Evolutionary conservation across 2,797 vertebrate species (phyloP).

Genomic region (Fistularia commersonii): DNA sequence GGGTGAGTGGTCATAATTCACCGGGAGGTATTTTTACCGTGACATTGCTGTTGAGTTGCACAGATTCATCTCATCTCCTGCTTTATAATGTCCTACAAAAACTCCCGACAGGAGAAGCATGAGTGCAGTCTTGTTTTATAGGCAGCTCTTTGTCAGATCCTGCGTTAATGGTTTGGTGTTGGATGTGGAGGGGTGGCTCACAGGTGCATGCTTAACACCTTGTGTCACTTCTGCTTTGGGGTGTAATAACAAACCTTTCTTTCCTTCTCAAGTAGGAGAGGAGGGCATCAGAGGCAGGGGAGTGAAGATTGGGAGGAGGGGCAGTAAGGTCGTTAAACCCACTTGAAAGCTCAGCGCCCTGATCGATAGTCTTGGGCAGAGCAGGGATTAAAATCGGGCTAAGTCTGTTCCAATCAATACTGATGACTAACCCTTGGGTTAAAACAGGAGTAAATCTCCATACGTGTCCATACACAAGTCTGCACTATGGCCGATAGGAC

Average conservation of each 20-base stretch:
- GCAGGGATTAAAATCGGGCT: slow-evolving; percentile 75
- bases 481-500: slow-evolving; percentile 49
- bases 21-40: slow-evolving; percentile 59
- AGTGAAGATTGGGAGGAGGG: slow-evolving; percentile 30
- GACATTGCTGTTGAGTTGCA: slow-evolving; percentile 58
- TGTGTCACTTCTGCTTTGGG: slow-evolving; percentile 45
- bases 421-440: slow-evolving; percentile 75
- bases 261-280: slow-evolving; percentile 27
- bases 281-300: slow-evolving; percentile 21
- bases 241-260: slow-evolving; percentile 48
- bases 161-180: slow-evolving; percentile 32
- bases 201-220: slow-evolving; percentile 22
- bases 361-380: slow-evolving; percentile 70
- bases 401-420: slow-evolving; percentile 77
- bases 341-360: slow-evolving; percentile 73
- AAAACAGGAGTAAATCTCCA: slow-evolving; percentile 77
- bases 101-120: slow-evolving; percentile 46
- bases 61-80: slow-evolving; percentile 59
- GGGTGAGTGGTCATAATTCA: slow-evolving; percentile 69
- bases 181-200: slow-evolving; percentile 7
- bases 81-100: slow-evolving; percentile 60
- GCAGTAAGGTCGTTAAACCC: slow-evolving; percentile 73
- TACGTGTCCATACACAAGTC: slow-evolving; percentile 65
- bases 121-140: slow-evolving; percentile 57
- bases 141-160: slow-evolving; percentile 37